Base-by-base conservation (phyloP, 2,888 invertebrate species). In the Diplolepis rosae region DNA sequence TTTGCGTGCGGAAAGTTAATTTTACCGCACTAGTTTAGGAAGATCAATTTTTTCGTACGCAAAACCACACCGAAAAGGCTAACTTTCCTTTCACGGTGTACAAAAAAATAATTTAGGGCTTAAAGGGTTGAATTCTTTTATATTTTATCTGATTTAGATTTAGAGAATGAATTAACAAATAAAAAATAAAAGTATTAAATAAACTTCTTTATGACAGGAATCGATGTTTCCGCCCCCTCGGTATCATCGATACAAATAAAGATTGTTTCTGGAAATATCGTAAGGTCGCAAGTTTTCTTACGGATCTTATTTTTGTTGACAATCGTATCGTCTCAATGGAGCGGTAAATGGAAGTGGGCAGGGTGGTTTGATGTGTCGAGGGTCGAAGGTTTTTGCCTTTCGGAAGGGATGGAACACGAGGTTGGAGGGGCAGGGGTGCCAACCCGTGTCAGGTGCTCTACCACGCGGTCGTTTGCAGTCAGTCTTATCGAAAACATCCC, bases 381-480 rank as follows among this genome's bases (percentile, higher is more conserved):
- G 52, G 52, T 52, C 30, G 28, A 52, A 28, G 52, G 52, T 52
- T 48, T 18, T 30, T 30, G 28, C 30, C 28, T 30, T 22, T 24
- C 48, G 48, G n/a, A 32, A 32, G 30, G 65, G 52, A 56, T 61
- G 45, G 32, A 68, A 24, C 15, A 9, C 11, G 28, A n/a, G 28
- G 32, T 22, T 70, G 73, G 83, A 77, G 81, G 84, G 82, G 80
- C 78, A 76, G 76, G 77, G 79, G 83, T 85, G 80, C 84, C 83
- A 85, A 80, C 82, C 79, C 78, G 84, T 84, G 80, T 84, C 85
- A 85, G 85, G 84, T 83, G 78, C 80, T 80, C 76, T 69, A 68
- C 83, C 85, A 85, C 84, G 85, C 85, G 85, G 84, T 80, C 79
- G 77, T 68, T 75, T 76, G 72, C 80, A 84, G 80, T 83, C 83